Evolutionary conservation across 1,140 invertebrate genomes (phyloP), one percentile per base, ranked within the genome.

Genomic region (Plutomurus gul): DNA sequence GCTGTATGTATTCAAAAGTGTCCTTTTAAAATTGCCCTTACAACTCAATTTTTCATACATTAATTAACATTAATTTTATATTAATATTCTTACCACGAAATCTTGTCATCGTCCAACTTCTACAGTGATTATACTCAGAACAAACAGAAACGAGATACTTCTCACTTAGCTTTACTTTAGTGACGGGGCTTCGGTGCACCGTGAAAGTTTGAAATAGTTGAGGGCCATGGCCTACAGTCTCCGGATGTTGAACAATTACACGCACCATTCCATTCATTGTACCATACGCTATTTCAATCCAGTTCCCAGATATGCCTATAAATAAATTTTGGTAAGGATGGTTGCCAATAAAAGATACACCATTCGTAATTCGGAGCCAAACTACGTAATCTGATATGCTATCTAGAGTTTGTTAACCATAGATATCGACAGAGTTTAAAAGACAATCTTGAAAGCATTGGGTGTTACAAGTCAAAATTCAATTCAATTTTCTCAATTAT

Each of bases 231-330:
- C 97, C 97, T 10, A 98, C 96, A 0, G 97, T 99, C 88, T 99
- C 97, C 2, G 97, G 97, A 89, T 99, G 97, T 25, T 82, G 81
- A 0, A 99, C 97, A 78, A 99, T 99, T 0, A 99, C 96, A 72
- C 96, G 88, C 0, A 99, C 96, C 18, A 94, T 95, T 16, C 97
- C 97, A 18, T 94, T 95, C 85, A 93, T 93, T 8, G 97, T 99
- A 7, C 97, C 97, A 87, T 99, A 99, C 0, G 97, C 97, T 84
- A 99, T 99, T 89, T 99, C 97, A 85, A 99, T 97, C 96, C 96
- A 99, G 87, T 99, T 99, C 30, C 96, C 96, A 88, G 95, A 96
- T 39, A 98, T 88, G 90, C 94, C 95, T 96, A 85, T 37, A 86
- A 87, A n/a, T n/a, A 78, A 83, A 85, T 81, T 75, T 40, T 5